phyloP scores from a whole-genome alignment of 1,140 invertebrate species.

The Microplitis demolitor region DNA sequence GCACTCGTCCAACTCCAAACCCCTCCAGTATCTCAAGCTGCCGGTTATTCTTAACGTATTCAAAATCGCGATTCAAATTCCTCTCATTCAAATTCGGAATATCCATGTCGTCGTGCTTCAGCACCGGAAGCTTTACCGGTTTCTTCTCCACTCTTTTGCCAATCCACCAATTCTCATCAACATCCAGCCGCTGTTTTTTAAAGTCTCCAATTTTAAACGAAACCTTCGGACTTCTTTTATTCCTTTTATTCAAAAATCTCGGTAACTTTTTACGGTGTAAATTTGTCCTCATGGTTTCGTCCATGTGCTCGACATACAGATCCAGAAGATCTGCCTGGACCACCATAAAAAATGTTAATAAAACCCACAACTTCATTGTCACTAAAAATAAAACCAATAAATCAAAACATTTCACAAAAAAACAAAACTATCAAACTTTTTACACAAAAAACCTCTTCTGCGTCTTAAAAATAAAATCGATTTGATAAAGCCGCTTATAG shows the following conservation, averaged over 20 bases:
- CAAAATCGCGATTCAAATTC: conserved; percentile 40
- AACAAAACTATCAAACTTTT: no score
- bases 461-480: no score
- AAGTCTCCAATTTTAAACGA: conserved; percentile 39
- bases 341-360: conserved; percentile 36
- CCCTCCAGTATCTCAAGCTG: not conserved
- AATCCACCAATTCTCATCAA: conserved; percentile 45
- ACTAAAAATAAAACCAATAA: not conserved
- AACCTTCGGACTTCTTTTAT: conserved; percentile 38
- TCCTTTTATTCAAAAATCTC: conserved; percentile 16
- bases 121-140: conserved; percentile 18
- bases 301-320: conserved; percentile 59
- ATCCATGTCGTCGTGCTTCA: conserved; percentile 43
- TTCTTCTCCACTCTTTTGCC: conserved; percentile 29
- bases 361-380: conserved; percentile 34
- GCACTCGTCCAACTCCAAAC: conserved; percentile 6
- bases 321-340: conserved; percentile 49
- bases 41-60: conserved; percentile 32
- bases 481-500: no score
- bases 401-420: not conserved
- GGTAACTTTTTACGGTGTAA: conserved; percentile 25
- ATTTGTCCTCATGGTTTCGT: conserved; percentile 53
- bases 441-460: no score
- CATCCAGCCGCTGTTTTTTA: conserved; percentile 48
- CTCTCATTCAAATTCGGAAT: conserved; percentile 43